These are phyloP conservation scores for Ruditapes philippinarum DNA, from an alignment of 1,140 invertebrate species.

Conservation along the genomic window DNA sequence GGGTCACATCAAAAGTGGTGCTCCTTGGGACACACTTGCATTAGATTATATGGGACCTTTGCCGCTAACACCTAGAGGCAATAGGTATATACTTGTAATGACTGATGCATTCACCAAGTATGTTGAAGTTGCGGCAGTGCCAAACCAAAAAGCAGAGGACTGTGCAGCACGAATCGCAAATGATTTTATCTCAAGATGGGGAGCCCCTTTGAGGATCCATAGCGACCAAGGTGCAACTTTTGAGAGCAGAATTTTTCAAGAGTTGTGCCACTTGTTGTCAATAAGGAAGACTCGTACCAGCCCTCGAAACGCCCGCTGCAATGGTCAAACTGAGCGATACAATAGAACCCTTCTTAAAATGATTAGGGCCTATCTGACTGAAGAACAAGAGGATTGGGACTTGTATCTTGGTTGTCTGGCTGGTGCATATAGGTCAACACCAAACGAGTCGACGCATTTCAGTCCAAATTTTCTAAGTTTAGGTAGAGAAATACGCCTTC, in stretches of 20 bases:
- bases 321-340: constrained; percentile 37
- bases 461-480: constrained; percentile 17
- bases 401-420: background rate
- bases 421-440: constrained; percentile 21
- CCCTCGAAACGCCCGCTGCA: constrained; percentile 10
- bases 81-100: constrained; percentile 77
- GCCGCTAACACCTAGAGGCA: constrained; percentile 66
- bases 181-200: constrained; percentile 19
- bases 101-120: constrained; percentile 70
- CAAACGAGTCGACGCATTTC: constrained; percentile 1
- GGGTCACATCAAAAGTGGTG: constrained; percentile 8
- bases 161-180: background rate
- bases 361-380: constrained; percentile 1
- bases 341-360: constrained; percentile 30
- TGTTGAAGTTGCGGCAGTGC: constrained; percentile 23
- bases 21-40: too few relatives aligned
- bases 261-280: constrained; percentile 9
- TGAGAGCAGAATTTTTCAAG: constrained; percentile 30
- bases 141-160: constrained; percentile 61
- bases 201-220: constrained; percentile 7
- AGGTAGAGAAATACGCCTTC: constrained; percentile 29
- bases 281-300: constrained; percentile 27
- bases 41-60: constrained; percentile 76
- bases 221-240: constrained; percentile 32
- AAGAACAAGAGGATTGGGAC: constrained; percentile 39